Base-by-base conservation (phyloP, 2,797 vertebrate genomes). In the Amniataba percoides region DNA sequence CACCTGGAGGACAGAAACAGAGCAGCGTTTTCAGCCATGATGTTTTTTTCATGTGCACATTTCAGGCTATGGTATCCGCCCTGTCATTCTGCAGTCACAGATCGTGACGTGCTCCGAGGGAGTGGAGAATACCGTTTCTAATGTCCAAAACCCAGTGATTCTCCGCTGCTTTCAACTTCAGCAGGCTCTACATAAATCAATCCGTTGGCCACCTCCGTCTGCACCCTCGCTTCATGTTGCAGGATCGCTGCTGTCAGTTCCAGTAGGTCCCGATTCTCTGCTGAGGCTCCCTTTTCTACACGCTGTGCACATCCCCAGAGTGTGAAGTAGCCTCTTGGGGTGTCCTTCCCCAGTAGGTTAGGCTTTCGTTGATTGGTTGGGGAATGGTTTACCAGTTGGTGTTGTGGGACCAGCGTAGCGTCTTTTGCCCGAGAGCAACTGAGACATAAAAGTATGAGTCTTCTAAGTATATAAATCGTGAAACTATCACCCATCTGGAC, bases 371-470 rank as follows among this genome's bases (percentile, higher is more conserved):
- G 40, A 57, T n/a, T 67, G 51, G 45, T 31, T 19, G 52, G 23
- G 6, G 15, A 36, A n/a, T 34, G 13, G 51, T 40, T 36, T 73
- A 43, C 55, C 48, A 45, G 55, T 16, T 71, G 40, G 39, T 59
- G 49, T 43, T 59, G 59, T 42, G 27, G 39, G 39, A 61, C 27
- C 18, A 51, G 51, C 52, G 51, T 53, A 45, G 74, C 39, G 74
- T 65, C 2, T 49, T 63, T 11, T 51, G 46, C 46, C 64, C 21
- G 1, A 3, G 3, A 69, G 68, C 36, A 69, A 56, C 8, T 18
- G 46, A 62, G 18, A 31, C 45, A 69, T 49, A 12, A 71, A 52
- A 51, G 18, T 23, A 56, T 9, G 16, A 25, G 52, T 52, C 36
- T 56, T 72, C 75, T 8, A 68, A 68, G n/a, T 16, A 14, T 23